A percentile compares a stretch with the other conserved stretches of the same genome.
Evolutionary conservation across 2,797 vertebrate genomes (phyloP).

Genomic region (Sebastes steindachneri): DNA sequence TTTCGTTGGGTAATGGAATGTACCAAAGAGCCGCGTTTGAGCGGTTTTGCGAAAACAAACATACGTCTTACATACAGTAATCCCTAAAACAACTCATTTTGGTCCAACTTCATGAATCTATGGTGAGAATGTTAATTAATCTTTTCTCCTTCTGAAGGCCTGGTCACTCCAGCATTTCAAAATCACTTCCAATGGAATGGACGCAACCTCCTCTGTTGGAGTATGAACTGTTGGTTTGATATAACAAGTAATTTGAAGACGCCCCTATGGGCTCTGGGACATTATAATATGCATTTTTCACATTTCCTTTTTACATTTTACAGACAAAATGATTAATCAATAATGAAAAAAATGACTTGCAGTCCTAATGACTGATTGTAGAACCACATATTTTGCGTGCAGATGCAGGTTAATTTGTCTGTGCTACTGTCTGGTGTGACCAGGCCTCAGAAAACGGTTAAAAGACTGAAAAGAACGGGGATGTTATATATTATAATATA

Average conservation of each 20-base stretch:
- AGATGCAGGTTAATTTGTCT: no score
- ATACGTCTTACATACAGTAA: neutral
- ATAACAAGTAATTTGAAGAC: neutral
- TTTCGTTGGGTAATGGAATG: constrained; percentile 38
- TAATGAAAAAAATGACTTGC: neutral
- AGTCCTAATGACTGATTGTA: neutral
- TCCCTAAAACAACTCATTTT: neutral
- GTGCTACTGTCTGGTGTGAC: neutral
- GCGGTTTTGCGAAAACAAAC: neutral
- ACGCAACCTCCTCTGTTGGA: neutral
- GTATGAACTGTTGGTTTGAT: neutral
- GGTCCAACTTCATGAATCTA: neutral
- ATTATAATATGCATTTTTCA: neutral
- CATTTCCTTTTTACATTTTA: neutral
- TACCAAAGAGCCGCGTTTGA: constrained; percentile 62
- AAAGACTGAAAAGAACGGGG: neutral
- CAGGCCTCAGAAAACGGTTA: neutral
- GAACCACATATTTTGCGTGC: no score
- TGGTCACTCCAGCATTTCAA: neutral
- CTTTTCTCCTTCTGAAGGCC: neutral
- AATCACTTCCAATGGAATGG: neutral
- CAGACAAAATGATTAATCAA: neutral
- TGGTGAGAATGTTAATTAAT: neutral
- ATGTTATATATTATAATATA: neutral
- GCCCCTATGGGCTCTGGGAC: neutral